Evolutionary conservation across 2,888 invertebrate genomes (phyloP).

Genomic region (Scotopteryx bipunctaria): DNA sequence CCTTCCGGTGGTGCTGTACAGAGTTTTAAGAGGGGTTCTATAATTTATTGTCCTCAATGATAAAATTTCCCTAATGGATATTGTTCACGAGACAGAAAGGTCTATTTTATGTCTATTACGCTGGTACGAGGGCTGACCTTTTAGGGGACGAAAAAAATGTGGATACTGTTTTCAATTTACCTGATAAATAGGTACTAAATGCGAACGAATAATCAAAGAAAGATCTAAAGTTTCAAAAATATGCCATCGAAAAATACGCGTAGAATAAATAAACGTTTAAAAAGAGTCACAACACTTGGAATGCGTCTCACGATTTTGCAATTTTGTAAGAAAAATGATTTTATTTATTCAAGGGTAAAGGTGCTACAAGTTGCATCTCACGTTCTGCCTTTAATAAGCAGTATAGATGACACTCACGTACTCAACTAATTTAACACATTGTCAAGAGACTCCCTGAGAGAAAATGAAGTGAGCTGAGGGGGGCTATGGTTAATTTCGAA

Average conservation of each 20-base stretch:
- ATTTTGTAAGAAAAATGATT: constrained; percentile 35
- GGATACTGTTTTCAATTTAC: constrained; percentile 27
- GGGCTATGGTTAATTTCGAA: constrained; percentile 17
- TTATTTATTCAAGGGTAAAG: constrained; percentile 28
- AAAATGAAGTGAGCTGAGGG: constrained; percentile 54
- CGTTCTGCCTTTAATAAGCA: constrained; percentile 38
- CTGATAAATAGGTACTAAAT: constrained; percentile 21
- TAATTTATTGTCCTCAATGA: constrained; percentile 74
- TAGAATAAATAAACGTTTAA: constrained; percentile 5
- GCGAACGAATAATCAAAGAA: constrained; percentile 5
- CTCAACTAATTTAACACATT: constrained; percentile 67
- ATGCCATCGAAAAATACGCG: constrained; percentile 1
- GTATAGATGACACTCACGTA: constrained; percentile 65
- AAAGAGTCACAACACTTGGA: constrained; percentile 11
- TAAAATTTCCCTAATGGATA: constrained; percentile 74
- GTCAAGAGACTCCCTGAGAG: constrained; percentile 50
- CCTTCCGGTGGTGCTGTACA: constrained; percentile 57
- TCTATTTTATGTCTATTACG: constrained; percentile 57
- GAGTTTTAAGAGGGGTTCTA: constrained; percentile 57
- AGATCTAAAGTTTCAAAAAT: neutral
- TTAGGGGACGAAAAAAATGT: constrained; percentile 36
- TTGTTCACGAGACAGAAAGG: constrained; percentile 65
- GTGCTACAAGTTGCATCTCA: constrained; percentile 32
- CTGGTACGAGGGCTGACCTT: constrained; percentile 31
- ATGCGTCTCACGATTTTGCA: constrained; percentile 32